These are phyloP conservation scores for Butorides virescens DNA, from an alignment of 2,113 vertebrate species.

Conservation along the genomic window DNA sequence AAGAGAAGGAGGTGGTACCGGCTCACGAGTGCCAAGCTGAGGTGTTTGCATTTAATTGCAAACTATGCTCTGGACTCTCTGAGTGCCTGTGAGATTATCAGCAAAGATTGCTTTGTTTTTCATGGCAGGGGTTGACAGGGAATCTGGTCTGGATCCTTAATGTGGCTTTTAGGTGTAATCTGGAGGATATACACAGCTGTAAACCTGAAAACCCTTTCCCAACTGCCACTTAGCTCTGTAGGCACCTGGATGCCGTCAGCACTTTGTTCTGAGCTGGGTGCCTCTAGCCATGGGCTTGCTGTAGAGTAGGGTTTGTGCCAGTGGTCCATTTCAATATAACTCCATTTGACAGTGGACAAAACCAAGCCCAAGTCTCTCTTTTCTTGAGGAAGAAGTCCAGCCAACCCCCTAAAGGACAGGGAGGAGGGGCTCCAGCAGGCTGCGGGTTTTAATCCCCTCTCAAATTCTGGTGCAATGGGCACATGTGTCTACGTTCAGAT, in stretches of 20 bases:
- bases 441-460: not conserved
- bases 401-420: not conserved
- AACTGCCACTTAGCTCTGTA: accelerated
- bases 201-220: not conserved
- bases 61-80: not conserved
- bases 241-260: accelerated
- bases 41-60: not conserved
- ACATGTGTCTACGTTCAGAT: not conserved
- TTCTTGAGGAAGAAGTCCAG: not conserved
- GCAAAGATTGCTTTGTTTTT: not conserved
- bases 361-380: not conserved
- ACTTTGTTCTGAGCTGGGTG: accelerated
- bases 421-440: not conserved
- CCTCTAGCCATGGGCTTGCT: accelerated
- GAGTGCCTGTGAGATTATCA: not conserved
- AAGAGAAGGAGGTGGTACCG: not conserved
- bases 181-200: not conserved
- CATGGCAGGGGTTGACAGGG: accelerated
- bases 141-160: not conserved
- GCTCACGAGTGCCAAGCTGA: not conserved
- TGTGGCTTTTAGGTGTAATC: not conserved
- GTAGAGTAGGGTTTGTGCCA: not conserved
- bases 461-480: not conserved
- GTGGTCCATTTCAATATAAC: accelerated
- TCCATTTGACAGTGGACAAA: not conserved